A percentile compares a stretch with the other conserved stretches of the same genome.
Evolutionary conservation across 2,888 invertebrate genomes (phyloP).

Genomic region (Alloscopus bannaensis): DNA sequence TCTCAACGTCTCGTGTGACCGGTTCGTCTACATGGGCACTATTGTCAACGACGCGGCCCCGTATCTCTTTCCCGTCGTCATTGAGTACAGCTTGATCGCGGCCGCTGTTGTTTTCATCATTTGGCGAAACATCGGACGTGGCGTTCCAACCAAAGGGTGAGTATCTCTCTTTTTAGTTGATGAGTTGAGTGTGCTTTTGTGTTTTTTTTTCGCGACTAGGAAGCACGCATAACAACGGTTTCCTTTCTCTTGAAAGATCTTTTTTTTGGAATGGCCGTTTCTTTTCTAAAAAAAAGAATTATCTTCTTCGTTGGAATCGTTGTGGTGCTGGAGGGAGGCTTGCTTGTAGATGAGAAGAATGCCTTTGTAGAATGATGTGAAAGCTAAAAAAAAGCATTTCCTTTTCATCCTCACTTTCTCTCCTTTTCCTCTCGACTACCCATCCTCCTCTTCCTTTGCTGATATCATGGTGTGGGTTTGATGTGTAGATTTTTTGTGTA

Average conservation of each 20-base stretch:
- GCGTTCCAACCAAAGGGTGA: conserved; percentile 81
- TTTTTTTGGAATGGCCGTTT: background rate
- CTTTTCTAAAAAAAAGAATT: too few relatives aligned
- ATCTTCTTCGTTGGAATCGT: too few relatives aligned
- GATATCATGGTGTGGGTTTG: too few relatives aligned
- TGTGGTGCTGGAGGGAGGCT: too few relatives aligned
- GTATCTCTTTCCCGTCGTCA: conserved; percentile 95
- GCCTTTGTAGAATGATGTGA: too few relatives aligned
- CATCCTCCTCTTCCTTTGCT: too few relatives aligned
- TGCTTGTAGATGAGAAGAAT: too few relatives aligned
- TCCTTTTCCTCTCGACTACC: background rate
- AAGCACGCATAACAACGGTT: conserved; percentile 11
- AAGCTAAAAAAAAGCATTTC: too few relatives aligned
- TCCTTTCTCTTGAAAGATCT: background rate
- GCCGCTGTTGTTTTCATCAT: conserved; percentile 96
- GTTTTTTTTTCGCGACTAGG: too few relatives aligned
- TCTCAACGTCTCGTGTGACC: conserved; percentile 80
- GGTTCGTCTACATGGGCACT: conserved; percentile 89
- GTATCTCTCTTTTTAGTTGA: too few relatives aligned
- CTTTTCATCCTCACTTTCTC: background rate
- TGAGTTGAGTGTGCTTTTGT: too few relatives aligned
- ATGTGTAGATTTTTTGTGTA: conserved; percentile 4
- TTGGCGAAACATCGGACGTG: conserved; percentile 92
- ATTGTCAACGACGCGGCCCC: conserved; percentile 95
- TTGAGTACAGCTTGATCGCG: conserved; percentile 96